These are phyloP conservation scores for Diploscapter pachys DNA, from an alignment of 1,140 invertebrate species.

Conservation along the genomic window DNA sequence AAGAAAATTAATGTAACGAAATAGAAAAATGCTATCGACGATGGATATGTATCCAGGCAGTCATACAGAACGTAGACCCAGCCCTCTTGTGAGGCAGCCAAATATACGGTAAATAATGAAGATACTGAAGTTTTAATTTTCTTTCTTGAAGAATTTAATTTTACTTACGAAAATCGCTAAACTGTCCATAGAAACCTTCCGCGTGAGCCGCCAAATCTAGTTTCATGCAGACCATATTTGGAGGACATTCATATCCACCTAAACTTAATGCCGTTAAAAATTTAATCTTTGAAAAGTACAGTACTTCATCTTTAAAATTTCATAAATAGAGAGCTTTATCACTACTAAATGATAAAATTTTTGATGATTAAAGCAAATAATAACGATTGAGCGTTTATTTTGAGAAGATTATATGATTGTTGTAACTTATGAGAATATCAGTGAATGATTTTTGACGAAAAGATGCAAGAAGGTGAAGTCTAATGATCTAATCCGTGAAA, in stretches of 20 bases:
- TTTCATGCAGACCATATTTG: constrained; percentile 91
- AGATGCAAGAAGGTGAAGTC: no score
- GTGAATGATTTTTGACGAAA: no score
- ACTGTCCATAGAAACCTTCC: constrained; percentile 63
- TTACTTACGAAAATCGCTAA: constrained; percentile 78
- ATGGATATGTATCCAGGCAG: constrained; percentile 90
- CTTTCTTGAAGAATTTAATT: no score
- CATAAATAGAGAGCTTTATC: no score
- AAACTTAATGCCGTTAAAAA: background rate
- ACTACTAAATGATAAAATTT: no score
- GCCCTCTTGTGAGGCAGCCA: constrained; percentile 78
- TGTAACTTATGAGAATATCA: no score
- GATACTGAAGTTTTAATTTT: constrained; percentile 1
- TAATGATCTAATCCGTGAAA: no score
- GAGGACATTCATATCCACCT: constrained; percentile 81
- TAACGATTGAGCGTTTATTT: no score
- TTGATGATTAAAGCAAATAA: no score
- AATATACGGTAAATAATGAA: constrained; percentile 75
- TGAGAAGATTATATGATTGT: no score
- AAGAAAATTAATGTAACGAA: constrained; percentile 99
- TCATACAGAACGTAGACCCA: constrained; percentile 99
- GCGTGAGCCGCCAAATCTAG: constrained; percentile 69
- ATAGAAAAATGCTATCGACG: constrained; percentile 91
- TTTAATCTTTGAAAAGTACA: no score
- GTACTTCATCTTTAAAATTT: no score